These are phyloP conservation scores for Pempheris klunzingeri DNA, from an alignment of 2,797 vertebrate genomes.

Conservation along the genomic window DNA sequence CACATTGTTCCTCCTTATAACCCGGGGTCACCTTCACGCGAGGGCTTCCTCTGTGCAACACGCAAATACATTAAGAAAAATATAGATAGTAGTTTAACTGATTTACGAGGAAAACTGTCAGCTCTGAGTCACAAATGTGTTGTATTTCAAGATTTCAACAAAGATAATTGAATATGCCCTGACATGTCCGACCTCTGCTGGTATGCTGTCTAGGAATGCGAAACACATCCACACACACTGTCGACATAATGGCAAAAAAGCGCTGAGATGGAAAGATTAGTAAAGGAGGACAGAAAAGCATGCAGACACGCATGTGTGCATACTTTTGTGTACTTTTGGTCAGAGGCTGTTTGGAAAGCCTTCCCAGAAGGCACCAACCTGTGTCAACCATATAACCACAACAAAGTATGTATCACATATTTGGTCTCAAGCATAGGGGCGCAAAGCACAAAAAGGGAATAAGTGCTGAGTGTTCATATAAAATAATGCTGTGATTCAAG, in stretches of 20 bases:
- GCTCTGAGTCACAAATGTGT: no score
- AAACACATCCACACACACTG: neutral
- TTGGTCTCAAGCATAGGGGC: conserved; percentile 8
- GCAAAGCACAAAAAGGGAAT: neutral
- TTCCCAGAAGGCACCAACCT: neutral
- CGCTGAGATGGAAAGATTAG: neutral
- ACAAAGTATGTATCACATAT: neutral
- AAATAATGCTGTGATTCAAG: neutral
- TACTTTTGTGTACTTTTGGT: neutral
- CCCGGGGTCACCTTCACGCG: conserved; percentile 93
- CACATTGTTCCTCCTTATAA: conserved; percentile 97
- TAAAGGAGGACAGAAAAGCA: neutral
- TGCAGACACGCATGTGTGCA: neutral
- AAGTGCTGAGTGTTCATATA: neutral
- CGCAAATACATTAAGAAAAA: conserved; percentile 29
- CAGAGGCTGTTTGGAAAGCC: neutral
- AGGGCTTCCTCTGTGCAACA: conserved; percentile 89
- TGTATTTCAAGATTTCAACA: no score
- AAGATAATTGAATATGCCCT: conserved; percentile 5
- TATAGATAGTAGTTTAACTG: neutral
- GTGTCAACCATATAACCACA: neutral
- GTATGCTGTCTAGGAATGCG: conserved; percentile 65
- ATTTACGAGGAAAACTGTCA: conserved; percentile 1
- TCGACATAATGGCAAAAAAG: neutral
- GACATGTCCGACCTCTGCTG: conserved; percentile 55